Conservation (phyloP, 2,113 vertebrate species). For the Probosciger aterrimus region DNA sequence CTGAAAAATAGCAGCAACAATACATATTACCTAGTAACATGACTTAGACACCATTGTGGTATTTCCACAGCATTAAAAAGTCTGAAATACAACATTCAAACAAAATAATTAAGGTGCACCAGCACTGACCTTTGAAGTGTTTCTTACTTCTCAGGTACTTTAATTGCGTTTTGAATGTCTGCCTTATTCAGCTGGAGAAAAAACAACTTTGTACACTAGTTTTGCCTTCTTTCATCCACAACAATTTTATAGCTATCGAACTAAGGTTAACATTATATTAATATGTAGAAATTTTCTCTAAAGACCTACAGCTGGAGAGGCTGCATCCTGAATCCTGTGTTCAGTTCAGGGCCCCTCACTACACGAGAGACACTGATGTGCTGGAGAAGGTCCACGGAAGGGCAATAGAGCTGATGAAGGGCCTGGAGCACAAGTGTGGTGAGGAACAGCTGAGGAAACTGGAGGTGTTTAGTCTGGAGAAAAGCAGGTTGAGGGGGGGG, state of each 20-base stretch:
- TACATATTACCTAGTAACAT: neutral
- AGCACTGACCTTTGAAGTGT: neutral
- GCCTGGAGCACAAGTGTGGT: neutral
- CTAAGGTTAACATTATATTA: neutral
- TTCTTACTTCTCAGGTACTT: neutral
- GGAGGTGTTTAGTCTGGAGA: neutral
- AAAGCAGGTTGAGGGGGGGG: neutral
- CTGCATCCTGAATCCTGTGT: neutral
- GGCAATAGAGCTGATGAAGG: rapidly evolving
- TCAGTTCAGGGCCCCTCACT: neutral
- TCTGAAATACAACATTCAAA: neutral
- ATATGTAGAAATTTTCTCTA: neutral
- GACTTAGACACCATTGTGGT: neutral
- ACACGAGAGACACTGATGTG: neutral
- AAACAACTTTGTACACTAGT: neutral
- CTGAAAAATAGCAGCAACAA: neutral
- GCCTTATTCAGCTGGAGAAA: neutral
- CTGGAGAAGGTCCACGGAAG: rapidly evolving
- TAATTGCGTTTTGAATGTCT: neutral
- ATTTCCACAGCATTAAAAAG: neutral
- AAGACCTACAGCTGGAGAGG: neutral
- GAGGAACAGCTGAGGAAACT: neutral
- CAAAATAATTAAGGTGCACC: neutral
- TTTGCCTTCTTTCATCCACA: neutral
- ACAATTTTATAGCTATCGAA: neutral